Base-by-base conservation (phyloP, 2,888 invertebrate species). In the Podabrus alpinus region DNA sequence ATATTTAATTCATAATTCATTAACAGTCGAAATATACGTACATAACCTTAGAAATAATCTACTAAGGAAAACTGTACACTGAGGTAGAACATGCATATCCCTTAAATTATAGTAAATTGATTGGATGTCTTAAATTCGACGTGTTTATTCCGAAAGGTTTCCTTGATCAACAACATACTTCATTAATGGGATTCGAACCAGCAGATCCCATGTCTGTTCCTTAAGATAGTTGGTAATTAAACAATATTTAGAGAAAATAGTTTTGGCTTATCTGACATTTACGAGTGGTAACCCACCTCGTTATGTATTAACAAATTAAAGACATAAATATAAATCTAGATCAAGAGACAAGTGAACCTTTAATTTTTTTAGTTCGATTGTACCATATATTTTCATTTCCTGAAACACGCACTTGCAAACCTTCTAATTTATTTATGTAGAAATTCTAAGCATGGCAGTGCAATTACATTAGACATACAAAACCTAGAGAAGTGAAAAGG, bases 341-440 rank as follows among this genome's bases (percentile, higher is more conserved):
- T 45, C 45, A 45, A 45, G 45, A 45, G 45, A 45, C 72, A 72
- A 68, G 68, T 45, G 62, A 67, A 15, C 16, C n/a, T 73, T 68
- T 73, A 69, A 64, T 73, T 64, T 24, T 19, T 64, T 45, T 16
- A 21, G 68, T 68, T 64, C 59, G 64, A 68, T 66, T 73, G 59
- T 64, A 59, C 73, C 24, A 15, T 15, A 13, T 29, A 15, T 66
- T 71, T 71, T 71, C 67, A 70, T 70, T 70, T 64, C 60, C 66
- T 16, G 59, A 66, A 71, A 25, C 71, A 71, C 67, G 71, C 66
- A 59, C 71, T 71, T 66, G 25, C n/a, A 60, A 59, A 21, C 66
- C 9, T 60, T 7, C 25, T 67, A 16, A 60, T 66, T 71, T 71
- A 71, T 71, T 71, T 66, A 71, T 25, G 59, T 59, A 10, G 59